A percentile compares a stretch with the other conserved stretches of the same genome.
phyloP scores from a whole-genome alignment of 2,797 vertebrate genomes.

The Thalassophryne amazonica region DNA sequence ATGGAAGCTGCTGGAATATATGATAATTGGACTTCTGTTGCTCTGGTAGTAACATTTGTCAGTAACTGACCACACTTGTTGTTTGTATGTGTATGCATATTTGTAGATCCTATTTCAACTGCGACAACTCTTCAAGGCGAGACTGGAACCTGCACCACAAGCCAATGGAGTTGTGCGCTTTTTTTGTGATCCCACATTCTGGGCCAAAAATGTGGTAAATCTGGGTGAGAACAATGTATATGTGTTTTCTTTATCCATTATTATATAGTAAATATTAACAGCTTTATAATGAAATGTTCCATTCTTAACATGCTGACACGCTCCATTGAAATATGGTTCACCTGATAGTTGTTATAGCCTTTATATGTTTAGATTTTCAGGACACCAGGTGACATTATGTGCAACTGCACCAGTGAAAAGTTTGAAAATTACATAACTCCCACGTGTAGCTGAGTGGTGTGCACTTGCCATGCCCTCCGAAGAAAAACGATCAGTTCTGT shows the following conservation, averaged over 20 bases:
- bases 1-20: too few species aligned
- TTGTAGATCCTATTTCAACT: conserved; percentile 93
- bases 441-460: not conserved
- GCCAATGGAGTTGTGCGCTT: conserved; percentile 95
- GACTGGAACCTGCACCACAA: conserved; percentile 91
- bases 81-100: conserved; percentile 2
- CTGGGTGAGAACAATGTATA: conserved; percentile 80
- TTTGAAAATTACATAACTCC: not conserved
- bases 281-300: not conserved
- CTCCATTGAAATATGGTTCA: too few species aligned
- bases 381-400: not conserved
- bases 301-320: not conserved
- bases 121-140: conserved; percentile 90
- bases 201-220: conserved; percentile 98
- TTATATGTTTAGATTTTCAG: not conserved
- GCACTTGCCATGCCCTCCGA: not conserved
- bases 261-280: not conserved
- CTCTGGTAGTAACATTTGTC: not conserved
- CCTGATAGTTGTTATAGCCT: too few species aligned
- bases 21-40: conserved; percentile 15
- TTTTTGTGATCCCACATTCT: conserved; percentile 98
- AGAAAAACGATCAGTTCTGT: not conserved
- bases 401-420: not conserved
- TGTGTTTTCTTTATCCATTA: not conserved
- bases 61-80: not conserved